A percentile compares a stretch with the other conserved stretches of the same genome.
phyloP scores from a whole-genome alignment of 2,888 invertebrate species.

The Leptura quadrifasciata region DNA sequence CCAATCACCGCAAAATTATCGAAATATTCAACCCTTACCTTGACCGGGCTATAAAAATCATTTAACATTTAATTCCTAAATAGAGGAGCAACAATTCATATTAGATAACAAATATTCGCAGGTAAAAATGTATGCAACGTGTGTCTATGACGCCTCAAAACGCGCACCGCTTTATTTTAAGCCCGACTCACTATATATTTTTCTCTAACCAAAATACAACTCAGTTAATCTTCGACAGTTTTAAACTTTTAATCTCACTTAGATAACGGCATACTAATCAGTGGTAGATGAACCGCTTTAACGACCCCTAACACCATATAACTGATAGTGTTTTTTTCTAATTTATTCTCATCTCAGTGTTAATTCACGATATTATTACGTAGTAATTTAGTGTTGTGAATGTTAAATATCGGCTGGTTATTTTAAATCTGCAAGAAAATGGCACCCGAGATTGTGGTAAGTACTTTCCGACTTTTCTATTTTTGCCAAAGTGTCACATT shows the following conservation, averaged over 20 bases:
- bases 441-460: conserved; percentile 26
- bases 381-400: neutral
- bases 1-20: no score
- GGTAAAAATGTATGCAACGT: neutral
- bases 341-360: neutral
- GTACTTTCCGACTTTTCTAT: conserved; percentile 18
- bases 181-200: conserved; percentile 8
- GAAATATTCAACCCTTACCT: no score
- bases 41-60: no score
- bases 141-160: neutral
- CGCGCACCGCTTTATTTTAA: conserved; percentile 32
- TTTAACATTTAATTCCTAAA: no score
- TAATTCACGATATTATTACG: neutral
- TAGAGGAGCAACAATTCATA: neutral
- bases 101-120: neutral
- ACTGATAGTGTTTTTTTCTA: conserved; percentile 21
- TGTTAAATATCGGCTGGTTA: conserved; percentile 3
- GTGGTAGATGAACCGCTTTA: conserved; percentile 20
- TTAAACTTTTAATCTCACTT: conserved; percentile 20
- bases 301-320: conserved; percentile 33
- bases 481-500: conserved; percentile 18
- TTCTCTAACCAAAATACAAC: conserved; percentile 25
- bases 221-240: conserved; percentile 27
- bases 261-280: conserved; percentile 32
- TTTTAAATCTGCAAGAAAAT: conserved; percentile 16